Evolutionary conservation across 30 jellyfish, hydroid and myxozoan genomes (phyloP), one percentile per base, ranked within the genome.

Genomic region (Aurelia aurita): DNA sequence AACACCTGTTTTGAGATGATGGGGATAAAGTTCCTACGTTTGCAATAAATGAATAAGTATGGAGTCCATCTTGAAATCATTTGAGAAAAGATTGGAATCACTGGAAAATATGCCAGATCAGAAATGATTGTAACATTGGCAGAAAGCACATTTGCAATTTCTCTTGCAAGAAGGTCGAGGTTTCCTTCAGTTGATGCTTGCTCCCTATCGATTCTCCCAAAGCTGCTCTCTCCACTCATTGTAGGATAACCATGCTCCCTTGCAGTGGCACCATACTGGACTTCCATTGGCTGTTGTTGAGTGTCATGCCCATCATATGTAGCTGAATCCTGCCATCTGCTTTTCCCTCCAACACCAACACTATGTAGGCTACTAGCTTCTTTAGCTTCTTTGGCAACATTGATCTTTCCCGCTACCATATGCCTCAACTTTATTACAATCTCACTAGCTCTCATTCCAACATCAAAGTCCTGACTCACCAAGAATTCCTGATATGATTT

Each of bases 61-160:
- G 97, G 98, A 14, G 97, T 81, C 85, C 86, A 80, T 15, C 23
- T 43, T 31, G 75, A 58, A n/a, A 87, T 68, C 23, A 46, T 67
- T 8, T 82, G 95, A 13, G 97, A 97, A 45, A 92, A 92, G 22
- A 92, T 77, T 1, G 98, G 98, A 27, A 87, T 80, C 35, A 92
- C 82, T 76, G 97, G 95, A 65, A 94, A 92, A 58, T 74, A 72
- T 35, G 82, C 92, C 82, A 87, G 51, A 31, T 49, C 54, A 3
- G 98, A 88, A 18, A 92, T 25, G 35, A 92, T 64, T 6, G 98
- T 76, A 27, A 92, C 82, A 18, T 70, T 90, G 25, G 83, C 82
- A 5, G 97, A 91, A 10, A 92, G 67, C 16, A 74, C 35, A 68
- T 71, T 87, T 3, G 97, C 96, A 18, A 82, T 25, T n/a, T 66